phyloP scores from a whole-genome alignment of 2,797 vertebrate genomes.

The Oceanodroma leucorhoa region DNA sequence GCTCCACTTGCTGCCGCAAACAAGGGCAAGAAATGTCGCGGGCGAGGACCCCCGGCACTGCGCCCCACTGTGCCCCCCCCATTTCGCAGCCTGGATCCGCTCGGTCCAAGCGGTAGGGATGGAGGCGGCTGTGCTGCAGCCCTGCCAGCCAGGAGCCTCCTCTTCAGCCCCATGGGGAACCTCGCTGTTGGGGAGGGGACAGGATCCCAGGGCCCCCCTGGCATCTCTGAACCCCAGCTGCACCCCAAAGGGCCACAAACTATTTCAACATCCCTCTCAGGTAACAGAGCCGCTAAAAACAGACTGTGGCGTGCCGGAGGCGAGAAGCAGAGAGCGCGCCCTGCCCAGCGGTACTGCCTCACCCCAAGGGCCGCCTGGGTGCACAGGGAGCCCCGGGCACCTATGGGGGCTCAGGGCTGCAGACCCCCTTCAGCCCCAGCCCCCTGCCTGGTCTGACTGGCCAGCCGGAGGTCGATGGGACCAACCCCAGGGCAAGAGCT shows the following conservation, averaged over 20 bases:
- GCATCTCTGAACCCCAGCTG: neutral
- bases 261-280: neutral
- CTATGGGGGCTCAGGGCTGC: neutral
- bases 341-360: neutral
- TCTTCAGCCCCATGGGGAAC: neutral
- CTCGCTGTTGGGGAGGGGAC: neutral
- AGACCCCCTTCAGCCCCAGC: neutral
- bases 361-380: neutral
- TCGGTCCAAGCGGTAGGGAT: neutral
- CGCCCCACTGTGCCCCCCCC: neutral
- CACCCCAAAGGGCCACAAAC: neutral
- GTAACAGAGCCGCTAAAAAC: neutral
- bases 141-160: neutral
- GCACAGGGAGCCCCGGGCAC: neutral
- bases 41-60: neutral
- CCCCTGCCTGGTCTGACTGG: neutral
- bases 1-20: constrained; percentile 34
- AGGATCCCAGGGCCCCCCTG: fast-evolving
- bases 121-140: neutral
- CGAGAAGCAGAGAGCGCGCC: neutral
- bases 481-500: neutral
- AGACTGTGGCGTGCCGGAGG: neutral
- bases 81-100: neutral
- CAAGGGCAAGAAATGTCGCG: constrained; percentile 54
- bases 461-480: fast-evolving